Evolutionary conservation across 1,140 invertebrate genomes (phyloP), one percentile per base, ranked within the genome.

Genomic region (Himalopsyche phryganea): DNA sequence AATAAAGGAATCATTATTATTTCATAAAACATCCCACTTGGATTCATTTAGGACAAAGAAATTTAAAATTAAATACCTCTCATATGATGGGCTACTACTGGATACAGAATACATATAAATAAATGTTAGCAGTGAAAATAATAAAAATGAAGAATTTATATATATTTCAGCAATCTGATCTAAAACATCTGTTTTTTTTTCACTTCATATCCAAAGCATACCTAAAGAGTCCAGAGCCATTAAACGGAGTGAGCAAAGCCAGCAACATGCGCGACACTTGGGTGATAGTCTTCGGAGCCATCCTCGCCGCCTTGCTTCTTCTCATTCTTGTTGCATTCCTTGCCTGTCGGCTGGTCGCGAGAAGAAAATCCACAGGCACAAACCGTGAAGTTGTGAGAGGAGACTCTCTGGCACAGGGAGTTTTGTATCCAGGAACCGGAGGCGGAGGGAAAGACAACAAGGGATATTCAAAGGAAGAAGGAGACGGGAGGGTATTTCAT

Each of bases 141-240:
- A n/a, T n/a, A n/a, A n/a, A n/a, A n/a, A n/a, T n/a, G n/a, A n/a
- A n/a, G n/a, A n/a, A n/a, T n/a, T n/a, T n/a, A n/a, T n/a, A n/a
- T n/a, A n/a, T n/a, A n/a, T n/a, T n/a, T n/a, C n/a, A n/a, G n/a
- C n/a, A n/a, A n/a, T n/a, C n/a, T n/a, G n/a, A n/a, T n/a, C n/a
- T n/a, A n/a, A n/a, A n/a, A n/a, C n/a, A n/a, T n/a, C n/a, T n/a
- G n/a, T n/a, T n/a, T n/a, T n/a, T n/a, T 28, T 28, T 28, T 28
- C 9, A 28, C 9, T 28, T 28, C 9, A 3, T 28, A 28, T 28
- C 23, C 23, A 64, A 68, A 89, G 87, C 87, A 35, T 90, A 85
- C 68, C 72, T 89, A 36, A 85, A 86, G 65, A 81, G 85, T n/a
- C 75, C 78, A 71, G 57, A 83, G 76, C 66, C 83, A 76, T 18